These are phyloP conservation scores for Papilio polyxenes DNA, from an alignment of 1,140 invertebrate species.

Conservation along the genomic window DNA sequence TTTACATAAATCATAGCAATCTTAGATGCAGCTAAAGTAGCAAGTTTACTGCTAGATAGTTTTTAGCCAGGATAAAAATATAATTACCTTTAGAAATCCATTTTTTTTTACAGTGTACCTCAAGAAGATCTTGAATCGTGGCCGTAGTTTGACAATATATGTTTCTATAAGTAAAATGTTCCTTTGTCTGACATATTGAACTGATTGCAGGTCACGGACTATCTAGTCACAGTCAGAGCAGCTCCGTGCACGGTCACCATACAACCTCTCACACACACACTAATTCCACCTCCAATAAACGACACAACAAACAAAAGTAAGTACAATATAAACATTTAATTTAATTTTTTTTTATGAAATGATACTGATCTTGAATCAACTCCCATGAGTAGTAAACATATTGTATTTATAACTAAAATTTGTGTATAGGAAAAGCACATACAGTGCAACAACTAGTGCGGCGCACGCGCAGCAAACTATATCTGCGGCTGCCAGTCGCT, in stretches of 20 bases:
- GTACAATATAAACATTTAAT: slow-evolving; percentile 29
- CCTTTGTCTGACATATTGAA: background rate
- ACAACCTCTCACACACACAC: slow-evolving; percentile 56
- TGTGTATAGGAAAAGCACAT: slow-evolving; percentile 63
- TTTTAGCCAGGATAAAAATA: too few relatives aligned
- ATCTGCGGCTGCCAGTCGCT: slow-evolving; percentile 62
- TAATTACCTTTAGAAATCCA: too few relatives aligned
- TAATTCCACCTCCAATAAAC: slow-evolving; percentile 57
- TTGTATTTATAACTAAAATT: background rate
- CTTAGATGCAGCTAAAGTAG: too few relatives aligned
- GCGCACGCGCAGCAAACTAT: slow-evolving; percentile 55
- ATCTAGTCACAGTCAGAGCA: slow-evolving; percentile 53
- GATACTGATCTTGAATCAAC: too few relatives aligned
- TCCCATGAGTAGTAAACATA: background rate
- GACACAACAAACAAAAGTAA: slow-evolving; percentile 69
- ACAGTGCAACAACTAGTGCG: slow-evolving; percentile 54
- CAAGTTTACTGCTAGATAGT: too few relatives aligned
- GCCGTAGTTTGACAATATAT: too few relatives aligned
- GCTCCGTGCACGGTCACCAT: slow-evolving; percentile 54
- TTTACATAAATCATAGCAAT: too few relatives aligned
- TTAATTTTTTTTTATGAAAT: too few relatives aligned
- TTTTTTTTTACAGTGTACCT: too few relatives aligned
- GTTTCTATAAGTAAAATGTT: too few relatives aligned
- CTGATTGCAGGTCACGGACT: slow-evolving; percentile 56
- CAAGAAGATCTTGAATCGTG: too few relatives aligned